Evolutionary conservation across 2,888 invertebrate genomes (phyloP), one percentile per base, ranked within the genome.

Genomic region (Phalangium opilio): DNA sequence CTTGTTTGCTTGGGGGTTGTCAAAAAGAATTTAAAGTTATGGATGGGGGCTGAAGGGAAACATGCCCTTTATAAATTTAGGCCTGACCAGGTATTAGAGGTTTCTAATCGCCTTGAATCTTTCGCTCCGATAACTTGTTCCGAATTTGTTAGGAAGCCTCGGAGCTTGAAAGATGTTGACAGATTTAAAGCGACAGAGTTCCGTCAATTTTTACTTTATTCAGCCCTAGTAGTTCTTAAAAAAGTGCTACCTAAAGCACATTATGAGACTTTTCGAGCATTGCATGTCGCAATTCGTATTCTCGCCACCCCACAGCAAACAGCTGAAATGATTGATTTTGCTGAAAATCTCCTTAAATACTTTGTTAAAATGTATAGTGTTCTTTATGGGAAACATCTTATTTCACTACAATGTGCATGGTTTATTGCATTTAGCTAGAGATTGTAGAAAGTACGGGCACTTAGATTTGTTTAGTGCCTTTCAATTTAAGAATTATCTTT

Each of bases 181-280:
- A 48, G 53, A 34, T 61, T 58, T 57, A 61, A 61, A 42, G 59
- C 57, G 11, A 58, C 59, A 10, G 61, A 62, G 48, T 58, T 56
- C 36, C 35, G 60, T 20, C 49, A 49, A 5, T 55, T 61, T 44
- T 41, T 60, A 2, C 48, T 60, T 20, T 60, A 61, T 46, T 51
- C 54, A 18, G 59, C 58, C 8, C 56, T 57, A n/a, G 41, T 60
- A 10, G 52, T 56, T 38, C 46, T 61, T 11, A 50, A 50, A 49
- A 40, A 44, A 2, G 19, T 44, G 32, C 42, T 59, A 15, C 43
- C 53, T 15, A 35, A 18, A 45, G 38, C 41, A 17, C 19, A 51
- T 18, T 59, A 58, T 36, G 11, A 47, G 8, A 44, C 58, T 49
- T 59, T 60, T 43, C 45, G 58, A 48, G 5, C 15, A 12, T 20